Evolutionary conservation across 2,888 invertebrate species (phyloP).

Genomic region (Drosophila flavopinicola): DNA sequence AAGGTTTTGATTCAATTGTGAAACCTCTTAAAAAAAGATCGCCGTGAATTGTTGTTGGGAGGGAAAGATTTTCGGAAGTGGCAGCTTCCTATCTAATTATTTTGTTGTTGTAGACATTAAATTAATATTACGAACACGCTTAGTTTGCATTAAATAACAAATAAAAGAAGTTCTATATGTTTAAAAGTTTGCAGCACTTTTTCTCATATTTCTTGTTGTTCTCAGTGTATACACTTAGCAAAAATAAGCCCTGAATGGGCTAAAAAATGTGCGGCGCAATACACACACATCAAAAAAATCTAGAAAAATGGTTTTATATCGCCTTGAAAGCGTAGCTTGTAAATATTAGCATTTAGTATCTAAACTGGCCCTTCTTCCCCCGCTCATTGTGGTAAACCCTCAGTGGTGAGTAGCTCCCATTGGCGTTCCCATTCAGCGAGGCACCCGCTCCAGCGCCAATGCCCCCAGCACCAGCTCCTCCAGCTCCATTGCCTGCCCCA

Average conservation of each 20-base stretch:
- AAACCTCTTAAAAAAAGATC: conserved; percentile 44
- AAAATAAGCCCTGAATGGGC: conserved; percentile 56
- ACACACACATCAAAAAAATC: conserved; percentile 23
- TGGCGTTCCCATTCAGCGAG: conserved; percentile 83
- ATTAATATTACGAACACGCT: conserved; percentile 75
- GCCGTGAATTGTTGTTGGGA: conserved; percentile 18
- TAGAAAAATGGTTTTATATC: background rate
- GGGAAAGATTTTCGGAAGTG: too few relatives aligned
- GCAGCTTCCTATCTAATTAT: conserved; percentile 44
- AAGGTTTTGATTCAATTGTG: conserved; percentile 65
- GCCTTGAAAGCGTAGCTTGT: conserved; percentile 6
- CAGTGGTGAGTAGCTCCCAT: conserved; percentile 91
- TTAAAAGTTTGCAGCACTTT: conserved; percentile 34
- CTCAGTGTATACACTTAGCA: conserved; percentile 71
- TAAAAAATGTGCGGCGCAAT: conserved; percentile 24
- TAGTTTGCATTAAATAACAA: conserved; percentile 77
- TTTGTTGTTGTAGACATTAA: conserved; percentile 52
- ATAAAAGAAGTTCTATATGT: conserved; percentile 62
- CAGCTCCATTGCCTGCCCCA: conserved; percentile 84
- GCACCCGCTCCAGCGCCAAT: conserved; percentile 49
- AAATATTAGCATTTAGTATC: conserved; percentile 86
- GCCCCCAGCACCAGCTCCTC: conserved; percentile 43
- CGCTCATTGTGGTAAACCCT: conserved; percentile 92
- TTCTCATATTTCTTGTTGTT: conserved; percentile 15
- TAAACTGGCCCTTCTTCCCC: conserved; percentile 92